Conservation (phyloP, 2,797 vertebrate species). For the Megalops cyprinoides region DNA sequence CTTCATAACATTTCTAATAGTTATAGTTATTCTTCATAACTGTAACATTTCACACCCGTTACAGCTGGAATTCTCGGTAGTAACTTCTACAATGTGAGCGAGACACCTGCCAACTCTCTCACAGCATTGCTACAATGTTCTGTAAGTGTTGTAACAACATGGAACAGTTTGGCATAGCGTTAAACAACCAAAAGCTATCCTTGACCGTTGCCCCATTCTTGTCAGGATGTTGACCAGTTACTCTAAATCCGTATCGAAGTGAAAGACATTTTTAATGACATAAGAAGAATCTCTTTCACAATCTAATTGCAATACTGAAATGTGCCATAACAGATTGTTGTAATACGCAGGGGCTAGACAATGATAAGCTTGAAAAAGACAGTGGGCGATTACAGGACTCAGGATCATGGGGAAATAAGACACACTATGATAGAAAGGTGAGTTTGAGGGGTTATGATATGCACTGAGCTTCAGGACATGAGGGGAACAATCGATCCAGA, state of each 20-base stretch:
- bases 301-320: no score
- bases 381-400: constrained; percentile 2
- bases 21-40: no score
- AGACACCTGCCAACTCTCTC: background rate
- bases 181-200: no score
- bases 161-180: no score
- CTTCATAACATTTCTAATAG: no score
- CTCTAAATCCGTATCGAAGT: no score
- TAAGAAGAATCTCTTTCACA: no score
- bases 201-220: no score
- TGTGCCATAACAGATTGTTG: no score
- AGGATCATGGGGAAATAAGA: constrained; percentile 32
- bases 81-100: background rate
- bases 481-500: constrained; percentile 48
- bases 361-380: background rate
- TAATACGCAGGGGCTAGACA: no score
- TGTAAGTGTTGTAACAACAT: background rate
- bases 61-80: background rate
- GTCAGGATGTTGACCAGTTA: no score
- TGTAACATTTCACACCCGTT: background rate
- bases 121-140: background rate
- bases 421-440: constrained; percentile 50
- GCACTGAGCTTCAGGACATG: constrained; percentile 42
- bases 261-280: no score
- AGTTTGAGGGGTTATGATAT: constrained; percentile 43